Percentiles rank a stretch among this genome's conserved stretches.
These are phyloP conservation scores for Eurytoma californica DNA, from an alignment of 2,888 invertebrate genomes.

Conservation along the genomic window DNA sequence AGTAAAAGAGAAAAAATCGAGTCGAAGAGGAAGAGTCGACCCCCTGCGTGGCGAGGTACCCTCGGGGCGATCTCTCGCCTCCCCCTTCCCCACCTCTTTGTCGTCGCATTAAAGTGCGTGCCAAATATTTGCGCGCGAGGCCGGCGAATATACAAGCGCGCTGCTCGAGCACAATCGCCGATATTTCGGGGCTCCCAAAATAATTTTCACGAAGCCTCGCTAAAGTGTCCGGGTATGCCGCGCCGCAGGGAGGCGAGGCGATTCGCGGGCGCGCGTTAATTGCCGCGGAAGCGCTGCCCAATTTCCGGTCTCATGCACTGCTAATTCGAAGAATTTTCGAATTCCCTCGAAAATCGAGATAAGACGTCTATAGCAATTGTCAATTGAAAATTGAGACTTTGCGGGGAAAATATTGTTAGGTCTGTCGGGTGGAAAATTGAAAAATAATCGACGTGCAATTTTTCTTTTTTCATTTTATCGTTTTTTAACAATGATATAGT, in stretches of 20 bases:
- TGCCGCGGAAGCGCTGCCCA: neutral
- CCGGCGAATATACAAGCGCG: conserved; percentile 23
- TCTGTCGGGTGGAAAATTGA: no score
- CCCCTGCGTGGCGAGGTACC: neutral
- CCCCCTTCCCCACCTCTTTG: neutral
- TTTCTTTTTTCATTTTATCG: no score
- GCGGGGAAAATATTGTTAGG: no score
- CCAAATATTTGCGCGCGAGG: conserved; percentile 52
- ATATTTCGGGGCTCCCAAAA: conserved; percentile 54
- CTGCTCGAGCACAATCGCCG: conserved; percentile 44
- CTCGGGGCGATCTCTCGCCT: neutral
- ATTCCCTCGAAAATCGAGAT: no score
- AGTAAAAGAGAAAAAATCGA: neutral
- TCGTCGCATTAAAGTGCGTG: conserved; percentile 25
- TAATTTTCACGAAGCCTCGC: conserved; percentile 53
- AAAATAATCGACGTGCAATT: no score
- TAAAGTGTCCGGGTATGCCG: conserved; percentile 23
- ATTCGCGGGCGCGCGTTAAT: conserved; percentile 17
- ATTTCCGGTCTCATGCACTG: neutral
- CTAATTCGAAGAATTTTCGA: neutral
- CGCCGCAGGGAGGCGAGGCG: neutral
- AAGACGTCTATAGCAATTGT: no score
- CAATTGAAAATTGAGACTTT: no score
- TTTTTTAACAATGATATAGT: no score
- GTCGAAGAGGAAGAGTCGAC: neutral